Base-by-base conservation (phyloP, 1,140 invertebrate species). In the Drosophila orena region DNA sequence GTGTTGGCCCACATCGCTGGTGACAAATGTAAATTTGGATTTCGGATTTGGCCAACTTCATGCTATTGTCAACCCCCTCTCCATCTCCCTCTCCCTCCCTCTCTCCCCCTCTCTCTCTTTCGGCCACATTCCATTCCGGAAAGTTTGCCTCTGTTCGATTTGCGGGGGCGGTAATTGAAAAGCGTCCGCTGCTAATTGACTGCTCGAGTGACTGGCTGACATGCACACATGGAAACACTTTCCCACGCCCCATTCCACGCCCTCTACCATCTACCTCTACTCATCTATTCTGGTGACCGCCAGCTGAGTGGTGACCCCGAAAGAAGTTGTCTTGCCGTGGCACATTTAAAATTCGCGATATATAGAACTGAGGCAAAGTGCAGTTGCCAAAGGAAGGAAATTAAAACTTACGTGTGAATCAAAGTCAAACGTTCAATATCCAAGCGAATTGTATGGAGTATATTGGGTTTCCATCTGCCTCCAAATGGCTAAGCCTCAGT, bases 121-220 rank as follows among this genome's bases (percentile, higher is more conserved):
- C 12, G 7, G 30, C 30, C 30, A 30, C 30, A 30, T 30, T 30
- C 27, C 30, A 30, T 10, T 30, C 30, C 30, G 30, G 30, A 30
- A 30, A 30, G 30, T 38, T 14, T 38, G 11, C 14, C 37, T 38
- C 62, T 35, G 49, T 57, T 65, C 61, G 61, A 65, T 65, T 57
- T 65, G 43, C 43, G 54, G 42, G 42, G 52, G 50, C 66, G 47
- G 65, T 71, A 71, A 71, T 71, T 71, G 68, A 71, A 71, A 71
- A 71, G 68, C 68, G 68, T 71, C 68, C 68, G 68, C 27, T 71
- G 68, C 68, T 70, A 71, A 71, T 71, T 71, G 68, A 71, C 68
- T 71, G 68, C 50, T 57, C 68, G 68, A 71, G 68, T 71, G 68
- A 71, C 68, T 71, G 64, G 50, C 65, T 71, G 68, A 70, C 66